Base-by-base conservation (phyloP, 1,140 invertebrate genomes). In the Drosophila tropicalis region DNA sequence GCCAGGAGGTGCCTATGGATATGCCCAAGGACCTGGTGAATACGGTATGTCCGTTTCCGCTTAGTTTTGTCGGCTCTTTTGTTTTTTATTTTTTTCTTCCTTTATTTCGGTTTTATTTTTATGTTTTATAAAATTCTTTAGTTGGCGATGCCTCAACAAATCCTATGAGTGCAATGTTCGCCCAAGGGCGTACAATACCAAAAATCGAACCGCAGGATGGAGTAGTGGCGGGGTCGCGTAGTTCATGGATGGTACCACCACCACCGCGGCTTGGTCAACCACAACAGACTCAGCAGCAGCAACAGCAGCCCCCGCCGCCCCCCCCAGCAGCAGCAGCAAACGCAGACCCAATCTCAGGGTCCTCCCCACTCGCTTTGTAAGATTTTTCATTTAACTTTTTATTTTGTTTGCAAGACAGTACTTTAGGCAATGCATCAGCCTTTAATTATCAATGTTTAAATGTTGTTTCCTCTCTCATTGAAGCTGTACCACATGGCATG, bases 321-420 rank as follows among this genome's bases (percentile, higher is more conserved):
- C 68, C 70, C 17, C 70, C 83, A 81, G 55, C 76, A 74, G 5
- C 83, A 79, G 44, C 73, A 75, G 57, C 67, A 70, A 47, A 56
- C 57, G 40, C 79, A 89, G 62, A 36, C 74, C 66, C 82, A 81
- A 76, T 67, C 84, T 68, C 90, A 93, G 25, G 72, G 81, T 67
- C 69, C 81, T 91, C 85, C 93, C 78, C 94, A 94, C 94, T 92
- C 82, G 72, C 91, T 91, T 80, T 87, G 94, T 95, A 95, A 95
- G 94, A 93, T 92, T 93, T 90, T 90, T 75, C 85, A 78, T 92
- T 91, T 81, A 72, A 34, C 34, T 58, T 78, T 74, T 41, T 6
- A 39, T 51, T 79, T 55, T 93, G 92, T 92, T 34, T 54, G 12
- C n/a, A 6, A 29, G 29, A 29, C 29, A 29, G 5, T 29, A 5